Evolutionary conservation across 2,113 vertebrate genomes (phyloP), one percentile per base, ranked within the genome.

Genomic region (Lycocorax pyrrhopterus): DNA sequence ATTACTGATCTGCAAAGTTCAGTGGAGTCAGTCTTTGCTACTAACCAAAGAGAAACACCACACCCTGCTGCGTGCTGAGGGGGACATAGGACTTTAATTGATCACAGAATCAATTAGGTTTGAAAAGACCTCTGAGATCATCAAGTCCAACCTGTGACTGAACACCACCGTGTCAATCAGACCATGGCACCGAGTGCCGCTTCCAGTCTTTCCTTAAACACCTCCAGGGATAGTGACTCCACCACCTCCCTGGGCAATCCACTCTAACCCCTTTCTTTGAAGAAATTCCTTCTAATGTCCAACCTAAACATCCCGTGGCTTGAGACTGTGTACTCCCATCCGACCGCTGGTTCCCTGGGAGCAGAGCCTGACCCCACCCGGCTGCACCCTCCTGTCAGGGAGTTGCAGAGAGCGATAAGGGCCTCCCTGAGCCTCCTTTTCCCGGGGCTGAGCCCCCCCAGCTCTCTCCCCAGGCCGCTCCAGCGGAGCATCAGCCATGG

Each of bases 41-140:
- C 49, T 16, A 3, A 21, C 2, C 15, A 17, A n/a, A 14, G 39
- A 35, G 19, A 69, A 66, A 20, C 49, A 16, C n/a, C 13, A 3
- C 44, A 75, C 14, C 32, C 13, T 30, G 8, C 19, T 10, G 22
- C 13, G 7, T 35, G 12, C 32, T 16, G 29, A 71, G 43, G 11
- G 10, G 3, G 3, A 25, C 29, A 8, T 1, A 13, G 1, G 22
- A 7, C 64, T 68, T 58, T 13, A 7, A 21, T 2, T 14, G 47
- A 29, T 29, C 59, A 56, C 59, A 29, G 39, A 27, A 55, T 39
- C 33, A 25, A 10, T 73, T 27, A 23, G 22, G 14, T 12, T 46
- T n/a, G 49, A 27, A 46, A 53, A 63, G 21, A 37, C 27, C 16
- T 44, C 56, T 8, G 33, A 73, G 33, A 37, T 37, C 13, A 27